Evolutionary conservation across 2,797 vertebrate species (phyloP).

Genomic region (Coregonus sp.): DNA sequence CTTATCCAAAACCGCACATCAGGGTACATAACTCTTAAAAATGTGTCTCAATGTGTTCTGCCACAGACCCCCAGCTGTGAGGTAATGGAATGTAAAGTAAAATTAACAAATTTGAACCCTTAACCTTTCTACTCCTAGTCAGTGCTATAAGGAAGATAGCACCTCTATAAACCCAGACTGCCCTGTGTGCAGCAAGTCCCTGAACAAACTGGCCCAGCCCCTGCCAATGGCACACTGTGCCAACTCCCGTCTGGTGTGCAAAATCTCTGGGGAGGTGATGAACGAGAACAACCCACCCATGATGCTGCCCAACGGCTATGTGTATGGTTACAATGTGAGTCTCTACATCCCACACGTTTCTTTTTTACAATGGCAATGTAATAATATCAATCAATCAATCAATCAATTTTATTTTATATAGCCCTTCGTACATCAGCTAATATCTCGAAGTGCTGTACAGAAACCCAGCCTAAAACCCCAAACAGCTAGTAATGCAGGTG

Average conservation of each 20-base stretch:
- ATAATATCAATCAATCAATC: no score
- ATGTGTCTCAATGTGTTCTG: background rate
- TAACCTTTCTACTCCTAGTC: slow-evolving; percentile 72
- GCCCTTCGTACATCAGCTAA: no score
- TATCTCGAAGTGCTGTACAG: no score
- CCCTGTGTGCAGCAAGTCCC: slow-evolving; percentile 98
- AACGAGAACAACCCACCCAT: slow-evolving; percentile 99
- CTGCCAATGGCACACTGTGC: slow-evolving; percentile 99
- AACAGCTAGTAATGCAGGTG: no score
- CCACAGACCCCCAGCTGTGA: background rate
- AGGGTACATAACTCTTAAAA: background rate
- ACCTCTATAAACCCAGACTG: slow-evolving; percentile 98
- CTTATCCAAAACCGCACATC: background rate
- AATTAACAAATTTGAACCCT: background rate
- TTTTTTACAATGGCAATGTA: background rate
- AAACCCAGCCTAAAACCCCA: no score
- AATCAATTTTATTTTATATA: no score
- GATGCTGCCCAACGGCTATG: slow-evolving; percentile 99
- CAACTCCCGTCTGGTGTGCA: slow-evolving; percentile 98
- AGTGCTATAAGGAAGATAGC: slow-evolving; percentile 99
- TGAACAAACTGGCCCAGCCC: slow-evolving; percentile 97
- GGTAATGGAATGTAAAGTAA: background rate
- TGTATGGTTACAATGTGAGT: slow-evolving; percentile 99
- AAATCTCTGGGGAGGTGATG: slow-evolving; percentile 99
- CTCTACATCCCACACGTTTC: background rate